Conservation (phyloP, 2,113 vertebrate species). For the Notiomystis cincta region DNA sequence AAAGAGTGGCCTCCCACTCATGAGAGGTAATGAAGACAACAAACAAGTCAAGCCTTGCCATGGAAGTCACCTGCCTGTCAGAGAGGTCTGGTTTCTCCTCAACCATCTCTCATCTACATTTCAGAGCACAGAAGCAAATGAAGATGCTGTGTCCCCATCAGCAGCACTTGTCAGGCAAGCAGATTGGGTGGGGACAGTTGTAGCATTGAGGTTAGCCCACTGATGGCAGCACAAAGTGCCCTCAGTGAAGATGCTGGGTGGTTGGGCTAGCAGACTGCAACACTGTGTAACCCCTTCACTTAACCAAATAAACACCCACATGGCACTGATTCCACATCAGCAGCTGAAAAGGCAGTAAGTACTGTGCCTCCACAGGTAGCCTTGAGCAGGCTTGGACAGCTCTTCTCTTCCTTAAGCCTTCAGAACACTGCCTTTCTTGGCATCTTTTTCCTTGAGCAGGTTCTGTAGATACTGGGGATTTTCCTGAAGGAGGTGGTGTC, state of each 20-base stretch:
- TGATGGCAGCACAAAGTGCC: background rate
- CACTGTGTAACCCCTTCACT: background rate
- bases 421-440: background rate
- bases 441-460: background rate
- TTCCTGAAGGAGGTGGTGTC: background rate
- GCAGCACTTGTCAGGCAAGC: background rate
- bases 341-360: background rate
- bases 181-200: background rate
- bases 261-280: background rate
- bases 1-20: background rate
- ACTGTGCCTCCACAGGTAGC: background rate
- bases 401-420: background rate
- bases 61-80: background rate
- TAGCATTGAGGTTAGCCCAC: background rate
- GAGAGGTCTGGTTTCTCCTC: background rate
- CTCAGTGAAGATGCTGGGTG: background rate
- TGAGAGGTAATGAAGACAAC: background rate
- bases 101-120: background rate
- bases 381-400: background rate
- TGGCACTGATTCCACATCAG: background rate
- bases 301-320: background rate
- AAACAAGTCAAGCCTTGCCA: background rate
- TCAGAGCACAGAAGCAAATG: background rate
- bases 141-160: background rate
- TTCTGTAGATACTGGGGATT: background rate